phyloP scores from a whole-genome alignment of 2,888 invertebrate genomes.

The Chalcis sispes region DNA sequence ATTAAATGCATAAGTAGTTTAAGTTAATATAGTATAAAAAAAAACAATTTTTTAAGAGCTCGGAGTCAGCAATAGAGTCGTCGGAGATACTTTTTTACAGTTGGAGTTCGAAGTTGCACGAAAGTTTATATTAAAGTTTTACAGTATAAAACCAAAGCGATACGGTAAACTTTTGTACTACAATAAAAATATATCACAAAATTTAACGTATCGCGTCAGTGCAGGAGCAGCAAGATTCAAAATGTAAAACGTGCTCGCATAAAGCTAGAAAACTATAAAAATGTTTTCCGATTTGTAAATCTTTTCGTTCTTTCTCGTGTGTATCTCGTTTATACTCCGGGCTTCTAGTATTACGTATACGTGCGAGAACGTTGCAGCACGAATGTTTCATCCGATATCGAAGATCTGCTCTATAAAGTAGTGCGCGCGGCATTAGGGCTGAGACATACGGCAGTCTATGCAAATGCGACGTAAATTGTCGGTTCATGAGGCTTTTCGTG shows the following conservation, averaged over 20 bases:
- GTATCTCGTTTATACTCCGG: too few relatives aligned
- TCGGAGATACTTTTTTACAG: constrained; percentile 3
- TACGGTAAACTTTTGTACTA: background rate
- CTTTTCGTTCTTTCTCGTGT: background rate
- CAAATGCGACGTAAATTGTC: constrained; percentile 68
- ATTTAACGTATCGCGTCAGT: background rate
- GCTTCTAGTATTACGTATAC: too few relatives aligned
- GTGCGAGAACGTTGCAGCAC: too few relatives aligned
- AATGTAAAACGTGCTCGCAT: constrained; percentile 5
- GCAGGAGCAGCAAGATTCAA: background rate
- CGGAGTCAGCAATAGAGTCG: too few relatives aligned
- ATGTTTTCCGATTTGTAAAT: constrained; percentile 30
- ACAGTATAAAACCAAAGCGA: constrained; percentile 11
- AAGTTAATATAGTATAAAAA: too few relatives aligned
- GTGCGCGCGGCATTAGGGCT: constrained; percentile 60
- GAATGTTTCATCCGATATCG: background rate
- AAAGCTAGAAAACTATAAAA: constrained; percentile 25
- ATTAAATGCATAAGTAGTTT: too few relatives aligned
- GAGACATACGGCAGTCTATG: constrained; percentile 61
- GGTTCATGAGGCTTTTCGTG: constrained; percentile 57
- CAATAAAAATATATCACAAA: constrained; percentile 26
- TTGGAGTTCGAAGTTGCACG: constrained; percentile 7
- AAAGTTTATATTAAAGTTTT: background rate
- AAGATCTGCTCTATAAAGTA: constrained; percentile 11
- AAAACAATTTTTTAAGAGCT: too few relatives aligned